Base-by-base conservation (phyloP, 2,888 invertebrate species). In the Operophtera brumata region DNA sequence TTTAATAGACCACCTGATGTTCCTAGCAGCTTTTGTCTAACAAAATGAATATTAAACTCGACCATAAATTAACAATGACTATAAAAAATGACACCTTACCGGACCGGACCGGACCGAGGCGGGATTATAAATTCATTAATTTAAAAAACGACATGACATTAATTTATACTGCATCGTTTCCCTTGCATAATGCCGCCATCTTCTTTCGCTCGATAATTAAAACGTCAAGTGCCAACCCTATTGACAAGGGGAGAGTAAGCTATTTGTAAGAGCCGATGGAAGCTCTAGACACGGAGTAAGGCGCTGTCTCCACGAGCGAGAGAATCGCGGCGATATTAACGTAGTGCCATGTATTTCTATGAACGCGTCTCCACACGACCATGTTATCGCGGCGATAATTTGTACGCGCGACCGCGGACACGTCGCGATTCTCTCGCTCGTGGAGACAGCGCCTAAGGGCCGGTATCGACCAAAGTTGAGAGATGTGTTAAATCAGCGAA, bases 241-340 rank as follows among this genome's bases (percentile, higher is more conserved):
- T 62, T 57, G 61, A 61, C 61, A 64, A 61, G 61, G 65, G 69
- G 69, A 54, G 69, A 56, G 64, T 81, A 86, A 86, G 85, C 86
- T 82, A 84, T 86, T 86, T 82, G 80, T 81, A 80, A 84, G 84
- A 84, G 81, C 75, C 82, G 86, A 86, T 84, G 86, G 85, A 86
- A 85, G 85, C 85, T 73, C 83, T 82, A 76, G 82, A 85, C 82
- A 75, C 81, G 73, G 73, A n/a, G n/a, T n/a, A n/a, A n/a, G n/a
- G n/a, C n/a, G n/a, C n/a, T n/a, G n/a, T n/a, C n/a, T n/a, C n/a
- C n/a, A n/a, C n/a, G n/a, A n/a, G n/a, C n/a, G n/a, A n/a, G n/a
- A n/a, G n/a, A n/a, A n/a, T n/a, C n/a, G n/a, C n/a, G n/a, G n/a
- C n/a, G n/a, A n/a, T n/a, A n/a, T n/a, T n/a, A n/a, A n/a, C n/a